Evolutionary conservation across 2,888 invertebrate species (phyloP).

Genomic region (Seladonia tumulorum): DNA sequence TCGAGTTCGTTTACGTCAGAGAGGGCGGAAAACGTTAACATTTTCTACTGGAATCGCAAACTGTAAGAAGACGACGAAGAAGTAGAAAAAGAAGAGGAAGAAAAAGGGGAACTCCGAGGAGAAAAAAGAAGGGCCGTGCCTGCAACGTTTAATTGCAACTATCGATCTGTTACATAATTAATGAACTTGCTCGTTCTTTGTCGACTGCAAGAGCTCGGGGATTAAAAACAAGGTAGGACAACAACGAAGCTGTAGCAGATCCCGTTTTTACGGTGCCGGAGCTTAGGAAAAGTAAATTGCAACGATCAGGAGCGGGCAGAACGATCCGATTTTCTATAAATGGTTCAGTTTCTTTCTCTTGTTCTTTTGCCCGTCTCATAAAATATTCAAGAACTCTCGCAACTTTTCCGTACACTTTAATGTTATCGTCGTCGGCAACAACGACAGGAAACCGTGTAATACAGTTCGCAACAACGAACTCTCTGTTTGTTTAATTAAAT

Average conservation of each 20-base stretch:
- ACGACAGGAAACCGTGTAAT: background rate
- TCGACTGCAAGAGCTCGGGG: background rate
- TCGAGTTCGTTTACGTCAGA: constrained; percentile 36
- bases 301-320: background rate
- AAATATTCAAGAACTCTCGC: background rate
- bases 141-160: constrained; percentile 37
- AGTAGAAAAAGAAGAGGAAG: background rate
- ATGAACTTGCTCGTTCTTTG: constrained; percentile 30
- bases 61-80: background rate
- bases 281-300: constrained; percentile 32
- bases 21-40: constrained; percentile 25
- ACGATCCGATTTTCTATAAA: constrained; percentile 6
- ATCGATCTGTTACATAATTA: constrained; percentile 51
- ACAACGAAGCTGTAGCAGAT: constrained; percentile 9
- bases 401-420: background rate
- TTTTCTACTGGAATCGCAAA: constrained; percentile 16
- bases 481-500: constrained; percentile 5
- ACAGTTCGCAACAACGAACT: background rate
- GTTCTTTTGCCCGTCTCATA: background rate
- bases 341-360: background rate
- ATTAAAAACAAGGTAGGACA: constrained; percentile 10
- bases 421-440: background rate
- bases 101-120: background rate
- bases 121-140: background rate
- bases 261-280: background rate